Base-by-base conservation (phyloP, 2,797 vertebrate genomes). In the Mormyrops attenuatus region DNA sequence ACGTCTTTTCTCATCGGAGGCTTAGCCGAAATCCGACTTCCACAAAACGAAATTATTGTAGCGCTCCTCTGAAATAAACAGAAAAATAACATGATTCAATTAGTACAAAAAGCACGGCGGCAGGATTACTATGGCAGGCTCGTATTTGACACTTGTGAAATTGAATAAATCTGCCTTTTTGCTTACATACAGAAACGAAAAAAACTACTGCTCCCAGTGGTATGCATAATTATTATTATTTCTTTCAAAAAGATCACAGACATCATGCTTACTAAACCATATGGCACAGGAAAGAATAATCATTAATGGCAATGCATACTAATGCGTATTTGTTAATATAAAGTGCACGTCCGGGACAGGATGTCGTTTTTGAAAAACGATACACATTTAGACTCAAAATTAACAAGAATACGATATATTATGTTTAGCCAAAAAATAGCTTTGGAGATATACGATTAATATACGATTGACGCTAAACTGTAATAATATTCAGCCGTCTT, bases 21-120 rank as follows among this genome's bases (percentile, higher is more conserved):
- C 94, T 95, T 95, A 95, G 95, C 94, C 93, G 92, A 93, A 93
- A 95, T 94, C 95, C 94, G 93, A 93, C 92, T 94, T 94, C 94
- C 95, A 92, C 91, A 91, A 94, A 94, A 95, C 92, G 94, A 94
- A 95, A 95, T 93, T 94, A 93, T 94, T 93, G 94, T 94, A 93
- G 93, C 88, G 89, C 44, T 90, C 88, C 82, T 91, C 94, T 94
- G 94, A 92, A 94, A 96, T 94, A 95, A 94, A 87, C 90, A 89
- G 93, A 90, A 90, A 63, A 92, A 88, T 15, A 80, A 85, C 57
- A 89, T 55, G 85, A 41, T 85, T 47, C 30, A 38, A 88, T 88
- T 82, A 90, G 89, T n/a, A 90, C 11, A 44, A 44, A 63, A 88
- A 15, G 34, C 41, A 82, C 11, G 9, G 41, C 9, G 84, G 84